Base-by-base conservation (phyloP, 2,888 invertebrate genomes). In the Drosophila crucigera region DNA sequence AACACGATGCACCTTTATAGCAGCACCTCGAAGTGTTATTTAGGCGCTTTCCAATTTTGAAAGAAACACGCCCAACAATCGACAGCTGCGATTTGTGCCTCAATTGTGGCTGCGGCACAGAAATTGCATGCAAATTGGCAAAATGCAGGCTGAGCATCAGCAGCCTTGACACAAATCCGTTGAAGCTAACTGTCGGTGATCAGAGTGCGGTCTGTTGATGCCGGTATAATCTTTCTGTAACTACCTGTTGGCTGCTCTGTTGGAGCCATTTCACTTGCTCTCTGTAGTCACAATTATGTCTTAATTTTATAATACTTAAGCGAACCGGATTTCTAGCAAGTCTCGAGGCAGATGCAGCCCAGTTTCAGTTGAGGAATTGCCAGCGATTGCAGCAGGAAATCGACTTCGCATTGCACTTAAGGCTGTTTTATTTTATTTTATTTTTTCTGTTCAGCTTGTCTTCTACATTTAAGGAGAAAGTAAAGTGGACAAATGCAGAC, bases 401-500 rank as follows among this genome's bases (percentile, higher is more conserved):
- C 81, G 76, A 84, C 80, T 76, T 65, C 73, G 60, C 64, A 63
- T 78, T 88, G 71, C 78, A 83, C 54, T 73, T 65, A 66, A 65
- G 67, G 70, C 73, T 65, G 77, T 62, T 72, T 69, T 49, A 35
- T 35, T 35, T 35, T 35, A 5, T 9, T 1, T 35, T 28, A 6
- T 55, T 11, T 37, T 35, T 37, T 56, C 37, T 14, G 55, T 9
- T 39, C 10, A 64, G 68, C 77, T 63, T 68, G 90, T 80, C 88
- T 85, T 86, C 86, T 87, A 83, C 88, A 58, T 85, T 85, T 89
- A 83, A 88, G 88, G 88, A 83, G 90, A 86, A 89, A 85, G 85
- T 85, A 89, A 88, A 89, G 66, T 76, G 71, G 59, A 62, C 62
- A 76, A 67, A 63, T 54, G 70, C 70, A 71, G 43, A 41, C 50